phyloP scores from a whole-genome alignment of 2,113 vertebrate genomes.

The Bostrychus sinensis region DNA sequence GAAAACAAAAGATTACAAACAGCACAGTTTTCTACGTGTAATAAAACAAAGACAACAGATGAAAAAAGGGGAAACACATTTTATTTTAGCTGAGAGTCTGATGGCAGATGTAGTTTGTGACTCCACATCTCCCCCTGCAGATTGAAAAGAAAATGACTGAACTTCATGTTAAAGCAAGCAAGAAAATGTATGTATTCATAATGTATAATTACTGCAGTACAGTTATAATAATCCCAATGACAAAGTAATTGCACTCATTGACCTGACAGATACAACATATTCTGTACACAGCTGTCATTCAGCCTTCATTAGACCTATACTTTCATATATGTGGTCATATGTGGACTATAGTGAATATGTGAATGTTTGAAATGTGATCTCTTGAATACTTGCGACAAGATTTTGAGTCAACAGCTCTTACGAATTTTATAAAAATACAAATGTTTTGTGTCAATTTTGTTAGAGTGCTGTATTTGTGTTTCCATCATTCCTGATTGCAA shows the following conservation, averaged over 20 bases:
- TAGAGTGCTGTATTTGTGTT: too few relatives aligned
- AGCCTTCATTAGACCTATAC: not conserved
- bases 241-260: not conserved
- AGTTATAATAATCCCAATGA: not conserved
- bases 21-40: conserved; percentile 19
- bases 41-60: conserved; percentile 14
- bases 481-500: too few relatives aligned
- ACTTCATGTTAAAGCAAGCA: conserved; percentile 10
- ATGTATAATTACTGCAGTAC: conserved; percentile 6
- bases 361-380: not conserved
- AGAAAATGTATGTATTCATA: conserved; percentile 1
- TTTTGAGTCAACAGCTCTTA: not conserved
- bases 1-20: conserved; percentile 25
- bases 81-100: not conserved
- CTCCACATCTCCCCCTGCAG: conserved; percentile 69
- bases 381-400: not conserved
- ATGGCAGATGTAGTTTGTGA: conserved; percentile 30
- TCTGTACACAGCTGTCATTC: not conserved
- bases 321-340: not conserved
- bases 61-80: not conserved
- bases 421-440: not conserved
- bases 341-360: not conserved
- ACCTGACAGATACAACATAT: not conserved
- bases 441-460: not conserved
- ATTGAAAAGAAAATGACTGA: conserved; percentile 22